Percentiles rank a stretch among this genome's conserved stretches.
phyloP scores from a whole-genome alignment of 1,140 invertebrate species.

The Venustaconcha ellipsiformis region DNA sequence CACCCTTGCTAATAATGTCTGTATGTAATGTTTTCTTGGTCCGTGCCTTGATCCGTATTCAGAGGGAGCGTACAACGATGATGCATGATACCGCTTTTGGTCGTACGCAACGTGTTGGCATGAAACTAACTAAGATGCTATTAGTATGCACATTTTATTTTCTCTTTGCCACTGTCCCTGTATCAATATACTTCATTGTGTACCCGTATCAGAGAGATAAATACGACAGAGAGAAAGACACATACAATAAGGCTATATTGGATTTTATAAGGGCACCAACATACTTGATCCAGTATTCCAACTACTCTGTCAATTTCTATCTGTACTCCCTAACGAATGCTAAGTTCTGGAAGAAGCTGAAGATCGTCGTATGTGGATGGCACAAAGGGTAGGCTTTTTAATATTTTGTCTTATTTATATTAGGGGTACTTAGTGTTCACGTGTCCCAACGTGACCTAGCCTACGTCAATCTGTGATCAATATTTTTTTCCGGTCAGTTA shows the following conservation, averaged over 20 bases:
- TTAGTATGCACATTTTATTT: conserved; percentile 47
- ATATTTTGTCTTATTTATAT: no score
- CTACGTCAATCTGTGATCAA: no score
- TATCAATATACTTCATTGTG: conserved; percentile 49
- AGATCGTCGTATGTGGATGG: conserved; percentile 12
- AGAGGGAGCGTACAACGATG: conserved; percentile 14
- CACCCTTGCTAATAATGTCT: conserved; percentile 45
- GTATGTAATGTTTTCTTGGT: conserved; percentile 42
- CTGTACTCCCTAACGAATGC: conserved; percentile 85
- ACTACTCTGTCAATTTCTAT: conserved; percentile 87
- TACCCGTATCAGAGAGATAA: conserved; percentile 29
- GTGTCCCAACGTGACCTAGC: no score
- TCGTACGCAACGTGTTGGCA: conserved; percentile 17
- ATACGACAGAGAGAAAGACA: conserved; percentile 6
- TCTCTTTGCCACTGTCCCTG: conserved; percentile 49
- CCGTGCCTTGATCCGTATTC: conserved; percentile 12
- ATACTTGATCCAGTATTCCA: conserved; percentile 80
- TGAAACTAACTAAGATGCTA: conserved; percentile 45
- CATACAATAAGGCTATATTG: conserved; percentile 3
- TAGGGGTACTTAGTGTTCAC: no score
- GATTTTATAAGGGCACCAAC: conserved; percentile 72
- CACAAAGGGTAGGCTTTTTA: conserved; percentile 12
- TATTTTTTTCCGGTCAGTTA: no score
- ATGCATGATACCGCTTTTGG: conserved; percentile 5
- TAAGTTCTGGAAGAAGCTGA: conserved; percentile 78